Evolutionary conservation across 2,113 vertebrate genomes (phyloP), one percentile per base, ranked within the genome.

Genomic region (pig (Sus scrofa)): DNA sequence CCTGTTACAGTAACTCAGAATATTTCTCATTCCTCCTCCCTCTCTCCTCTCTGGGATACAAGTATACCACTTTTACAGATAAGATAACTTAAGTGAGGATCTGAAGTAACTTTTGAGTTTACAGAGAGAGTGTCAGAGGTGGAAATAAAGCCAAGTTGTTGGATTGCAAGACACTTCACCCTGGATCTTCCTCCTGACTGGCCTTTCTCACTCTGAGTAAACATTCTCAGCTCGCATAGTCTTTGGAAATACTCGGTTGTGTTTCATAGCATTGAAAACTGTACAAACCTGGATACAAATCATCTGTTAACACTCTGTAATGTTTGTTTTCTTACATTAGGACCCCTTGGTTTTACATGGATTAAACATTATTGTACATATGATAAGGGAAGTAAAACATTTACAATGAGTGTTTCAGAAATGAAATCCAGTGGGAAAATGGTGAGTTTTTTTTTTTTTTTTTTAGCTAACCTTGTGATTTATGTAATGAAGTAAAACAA

Each of bases 331-430:
- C 96, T 98, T 71, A 27, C 73, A 96, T 86, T 65, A 99, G 99
- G 99, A 97, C 99, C 99, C 4, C 99, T 99, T 96, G 99, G 99
- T 78, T 99, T 99, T 98, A 99, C 99, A 0, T 99, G 99, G 99
- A 98, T 98, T 32, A 99, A 99, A 91, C 99, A 99, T 98, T 99
- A 99, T 97, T 99, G 99, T 98, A 99, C 99, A 2, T 99, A 99
- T 0, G 99, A 99, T 88, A 99, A 99, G 98, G 99, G 99, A 97
- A 99, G 98, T 98, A 99, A 99, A 97, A 99, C 99, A 56, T 99
- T 99, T 94, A 99, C 99, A 60, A 99, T 99, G 99, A 99, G 99
- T 96, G 98, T 98, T 98, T 99, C 99, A 37, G 99, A 99, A 97
- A 98, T 98, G 96, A 99, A 99, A 97, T 99, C 99, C 74, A 98